A percentile compares a stretch with the other conserved stretches of the same genome.
phyloP scores from a whole-genome alignment of 2,113 vertebrate genomes.

The Microtus richardsoni region DNA sequence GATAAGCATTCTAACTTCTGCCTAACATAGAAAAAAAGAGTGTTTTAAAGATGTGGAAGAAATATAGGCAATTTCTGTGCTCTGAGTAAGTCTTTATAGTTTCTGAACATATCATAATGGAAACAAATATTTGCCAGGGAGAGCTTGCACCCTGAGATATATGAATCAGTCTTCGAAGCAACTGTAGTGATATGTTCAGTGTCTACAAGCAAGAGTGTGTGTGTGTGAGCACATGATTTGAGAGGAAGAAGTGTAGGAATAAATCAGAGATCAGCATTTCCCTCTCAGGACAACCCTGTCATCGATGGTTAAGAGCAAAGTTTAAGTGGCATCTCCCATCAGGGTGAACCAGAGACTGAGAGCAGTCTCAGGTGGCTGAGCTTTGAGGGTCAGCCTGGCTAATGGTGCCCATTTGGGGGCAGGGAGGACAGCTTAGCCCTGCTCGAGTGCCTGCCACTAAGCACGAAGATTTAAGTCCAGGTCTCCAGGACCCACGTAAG shows the following conservation, averaged over 20 bases:
- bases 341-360: not conserved
- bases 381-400: not conserved
- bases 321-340: not conserved
- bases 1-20: not conserved
- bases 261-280: not conserved
- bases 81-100: not conserved
- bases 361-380: not conserved
- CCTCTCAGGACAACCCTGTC: not conserved
- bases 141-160: not conserved
- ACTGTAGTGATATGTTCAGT: no score
- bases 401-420: not conserved
- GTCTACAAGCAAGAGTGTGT: no score
- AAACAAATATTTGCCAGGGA: not conserved
- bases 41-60: not conserved
- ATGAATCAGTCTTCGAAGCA: not conserved
- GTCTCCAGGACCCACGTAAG: not conserved
- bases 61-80: not conserved
- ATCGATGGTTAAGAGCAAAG: not conserved
- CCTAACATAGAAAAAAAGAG: no score
- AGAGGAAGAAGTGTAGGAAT: not conserved
- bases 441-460: not conserved
- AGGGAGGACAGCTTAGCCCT: not conserved
- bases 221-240: rapidly evolving
- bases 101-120: not conserved
- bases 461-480: no score